Evolutionary conservation across 2,888 invertebrate genomes (phyloP).

Genomic region (Podotricha telesiphe): DNA sequence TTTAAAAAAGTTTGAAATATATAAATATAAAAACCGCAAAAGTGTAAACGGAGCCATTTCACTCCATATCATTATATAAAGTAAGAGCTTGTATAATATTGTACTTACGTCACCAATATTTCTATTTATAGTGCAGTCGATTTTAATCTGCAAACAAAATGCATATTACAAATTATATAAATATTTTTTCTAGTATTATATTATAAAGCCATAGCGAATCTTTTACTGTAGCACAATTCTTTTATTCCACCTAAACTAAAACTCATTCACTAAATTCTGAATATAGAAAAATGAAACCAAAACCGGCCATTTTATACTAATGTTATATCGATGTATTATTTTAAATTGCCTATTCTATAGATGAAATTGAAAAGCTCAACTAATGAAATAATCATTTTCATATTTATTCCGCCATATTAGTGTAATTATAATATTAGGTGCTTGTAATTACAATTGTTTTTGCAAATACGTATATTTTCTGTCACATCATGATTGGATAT

Average conservation of each 20-base stretch:
- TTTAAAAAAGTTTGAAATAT: not conserved
- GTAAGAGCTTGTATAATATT: slow-evolving; percentile 70
- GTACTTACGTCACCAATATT: slow-evolving; percentile 54
- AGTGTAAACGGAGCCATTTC: slow-evolving; percentile 46
- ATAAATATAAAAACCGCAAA: slow-evolving; percentile 26
- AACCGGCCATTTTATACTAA: slow-evolving; percentile 48
- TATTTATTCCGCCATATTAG: slow-evolving; percentile 40
- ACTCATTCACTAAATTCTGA: slow-evolving; percentile 33
- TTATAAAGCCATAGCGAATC: slow-evolving; percentile 52
- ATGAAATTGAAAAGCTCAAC: slow-evolving; percentile 42
- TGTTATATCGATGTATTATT: slow-evolving; percentile 36
- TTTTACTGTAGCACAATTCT: slow-evolving; percentile 29
- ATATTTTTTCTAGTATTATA: slow-evolving; percentile 72
- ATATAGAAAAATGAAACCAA: slow-evolving; percentile 42
- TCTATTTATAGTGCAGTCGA: slow-evolving; percentile 60
- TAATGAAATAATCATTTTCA: slow-evolving; percentile 38
- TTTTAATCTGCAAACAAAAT: slow-evolving; percentile 48
- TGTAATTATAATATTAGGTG: slow-evolving; percentile 57
- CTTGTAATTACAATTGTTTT: slow-evolving; percentile 60
- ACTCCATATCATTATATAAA: slow-evolving; percentile 76
- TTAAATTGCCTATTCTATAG: slow-evolving; percentile 33
- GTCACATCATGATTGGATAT: slow-evolving; percentile 78
- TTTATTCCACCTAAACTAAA: slow-evolving; percentile 21
- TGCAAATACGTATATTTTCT: slow-evolving; percentile 68
- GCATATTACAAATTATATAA: slow-evolving; percentile 52